Base-by-base conservation (phyloP, 2,113 vertebrate genomes). In the Hiodon alosoides region DNA sequence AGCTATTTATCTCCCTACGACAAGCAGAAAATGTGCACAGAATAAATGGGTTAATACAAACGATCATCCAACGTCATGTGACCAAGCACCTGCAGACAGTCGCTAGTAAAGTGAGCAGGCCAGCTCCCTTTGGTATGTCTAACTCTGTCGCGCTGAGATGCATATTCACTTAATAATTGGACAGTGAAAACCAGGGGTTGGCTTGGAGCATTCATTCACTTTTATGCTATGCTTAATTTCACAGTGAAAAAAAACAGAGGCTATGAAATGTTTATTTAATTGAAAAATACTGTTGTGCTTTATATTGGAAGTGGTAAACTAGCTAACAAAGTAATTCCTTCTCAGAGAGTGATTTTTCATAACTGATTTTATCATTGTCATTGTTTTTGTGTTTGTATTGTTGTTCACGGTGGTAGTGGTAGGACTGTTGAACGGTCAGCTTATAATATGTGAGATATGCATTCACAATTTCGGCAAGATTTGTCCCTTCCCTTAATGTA, bases 21-120 rank as follows among this genome's bases (percentile, higher is more conserved):
- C 91, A 90, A 87, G 89, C 87, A 87, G 87, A 91, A 90, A 88
- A 91, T 91, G 84, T 84, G 85, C 83, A 74, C 85, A 88, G 84
- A 90, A 88, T 88, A 80, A 85, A 87, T 82, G 78, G 87, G 87
- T 91, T 89, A 85, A 87, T 86, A 85, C 83, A 85, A 86, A 82
- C 83, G 86, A 85, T 87, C 86, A 82, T 81, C 81, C 79, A 81
- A 71, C 78, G 80, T 71, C 82, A 86, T 84, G 83, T 86, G 84
- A 87, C 82, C 82, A 77, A 84, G 85, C 90, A 90, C 87, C 87
- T 87, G 89, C 90, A 85, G 82, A 81, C 82, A 77, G 78, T 73
- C 70, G 69, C 82, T 79, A 77, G 51, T 69, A 66, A 78, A 72
- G 5, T 77, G 67, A 3, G 50, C 1, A 47, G 50, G 14, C 72